Evolutionary conservation across 2,797 vertebrate species (phyloP).

Genomic region (Hapalemur alaotrensis): DNA sequence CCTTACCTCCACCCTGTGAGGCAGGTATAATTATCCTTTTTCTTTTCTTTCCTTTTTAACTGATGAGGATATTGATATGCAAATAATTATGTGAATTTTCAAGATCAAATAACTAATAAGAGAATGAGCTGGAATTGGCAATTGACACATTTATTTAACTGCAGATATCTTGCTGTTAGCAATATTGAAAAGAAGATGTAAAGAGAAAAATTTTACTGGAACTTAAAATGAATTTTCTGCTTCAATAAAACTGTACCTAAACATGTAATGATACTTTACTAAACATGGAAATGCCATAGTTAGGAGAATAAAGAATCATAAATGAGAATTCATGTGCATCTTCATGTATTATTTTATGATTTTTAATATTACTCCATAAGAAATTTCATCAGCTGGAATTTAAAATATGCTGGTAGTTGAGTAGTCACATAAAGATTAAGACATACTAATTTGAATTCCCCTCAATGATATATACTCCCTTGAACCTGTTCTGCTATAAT

Average conservation of each 20-base stretch:
- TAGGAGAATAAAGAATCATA: not conserved
- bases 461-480: not conserved
- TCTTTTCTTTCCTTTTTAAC: not conserved
- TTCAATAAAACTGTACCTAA: conserved; percentile 19
- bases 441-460: conserved; percentile 8
- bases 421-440: not conserved
- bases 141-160: conserved; percentile 7
- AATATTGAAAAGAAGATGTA: not conserved
- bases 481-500: not conserved
- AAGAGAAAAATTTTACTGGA: not conserved
- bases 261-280: not conserved
- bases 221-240: conserved; percentile 42
- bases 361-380: not conserved
- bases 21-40: conserved; percentile 21
- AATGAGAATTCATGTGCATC: not conserved
- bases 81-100: conserved; percentile 36
- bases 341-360: not conserved
- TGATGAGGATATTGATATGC: not conserved
- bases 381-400: conserved; percentile 21
- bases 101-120: not conserved
- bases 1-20: not conserved
- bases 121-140: not conserved
- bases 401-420: conserved; percentile 22
- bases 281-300: not conserved
- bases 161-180: conserved; percentile 32